A percentile compares a stretch with the other conserved stretches of the same genome.
phyloP scores from a whole-genome alignment of 2,888 invertebrate species.

The Brenthis daphne region DNA sequence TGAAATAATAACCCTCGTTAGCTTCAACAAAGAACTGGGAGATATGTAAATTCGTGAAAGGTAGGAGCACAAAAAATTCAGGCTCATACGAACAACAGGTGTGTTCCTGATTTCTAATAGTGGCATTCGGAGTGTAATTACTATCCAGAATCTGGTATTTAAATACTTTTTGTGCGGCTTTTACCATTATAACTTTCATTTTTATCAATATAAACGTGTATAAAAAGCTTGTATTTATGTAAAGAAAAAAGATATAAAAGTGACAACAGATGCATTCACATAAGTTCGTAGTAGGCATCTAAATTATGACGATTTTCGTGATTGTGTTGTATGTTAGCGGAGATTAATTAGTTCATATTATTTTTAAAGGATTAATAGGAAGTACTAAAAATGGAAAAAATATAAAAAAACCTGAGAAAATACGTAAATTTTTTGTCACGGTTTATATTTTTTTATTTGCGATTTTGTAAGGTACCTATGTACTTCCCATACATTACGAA shows the following conservation, averaged over 20 bases:
- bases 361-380: no score
- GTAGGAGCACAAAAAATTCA: conserved; percentile 69
- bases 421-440: no score
- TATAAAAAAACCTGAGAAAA: no score
- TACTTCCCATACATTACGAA: no score
- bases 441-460: no score
- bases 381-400: no score
- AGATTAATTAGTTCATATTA: no score
- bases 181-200: conserved; percentile 68
- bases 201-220: conserved; percentile 43
- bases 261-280: conserved; percentile 6
- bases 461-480: no score
- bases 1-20: conserved; percentile 78
- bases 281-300: neutral
- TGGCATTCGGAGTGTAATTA: conserved; percentile 61
- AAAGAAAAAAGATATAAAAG: conserved; percentile 6
- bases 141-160: conserved; percentile 56
- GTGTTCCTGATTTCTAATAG: conserved; percentile 74
- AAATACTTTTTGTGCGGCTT: conserved; percentile 57
- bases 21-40: conserved; percentile 67
- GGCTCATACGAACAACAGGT: conserved; percentile 72
- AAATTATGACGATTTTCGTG: neutral
- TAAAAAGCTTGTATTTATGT: conserved; percentile 16
- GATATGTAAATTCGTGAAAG: conserved; percentile 78
- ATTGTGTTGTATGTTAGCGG: neutral